Evolutionary conservation across 2,888 invertebrate species (phyloP), one percentile per base, ranked within the genome.

Genomic region (Macropis europaea): DNA sequence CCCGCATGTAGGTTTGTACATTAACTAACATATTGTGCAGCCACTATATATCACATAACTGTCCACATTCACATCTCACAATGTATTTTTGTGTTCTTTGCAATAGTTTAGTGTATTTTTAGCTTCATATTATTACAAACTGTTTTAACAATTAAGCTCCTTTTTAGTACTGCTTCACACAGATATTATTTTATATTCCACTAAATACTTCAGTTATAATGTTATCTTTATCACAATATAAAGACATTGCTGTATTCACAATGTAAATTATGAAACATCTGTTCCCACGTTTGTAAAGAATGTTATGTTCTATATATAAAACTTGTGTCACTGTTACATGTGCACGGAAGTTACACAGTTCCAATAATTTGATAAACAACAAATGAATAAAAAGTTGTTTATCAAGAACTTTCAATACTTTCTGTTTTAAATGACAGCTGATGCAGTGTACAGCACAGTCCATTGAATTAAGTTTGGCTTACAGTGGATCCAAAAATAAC

Each of bases 1-100:
- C 73, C 56, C 73, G 75, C 26, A 81, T 52, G 52, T 82, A 85
- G n/a, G 54, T 40, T 11, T 72, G 74, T 26, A 81, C 61, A 59
- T 79, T 75, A 24, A 84, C 57, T 73, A 84, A 67, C 74, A 83
- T 79, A 47, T 64, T 45, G 52, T 19, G 43, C 28, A 34, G 26
- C 11, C 30, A 11, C 53, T 47, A 47, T 11, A 13, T 22, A 7
- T 24, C 5, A 19, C 15, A 15, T 24, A 17, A 13, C 3, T 42
- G 7, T 43, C 56, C 54, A 36, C 17, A 54, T 53, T 43, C 47
- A 43, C 11, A 38, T 11, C 19, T 48, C 9, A n/a, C 0, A 4
- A 22, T 2, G 9, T 42, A 22, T 42, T 11, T 3, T 40, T 48
- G n/a, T 59, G 7, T 47, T 38, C 11, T 42, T 28, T 13, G 11